phyloP scores from a whole-genome alignment of 2,113 vertebrate genomes.

The Triplophysa tibetana region DNA sequence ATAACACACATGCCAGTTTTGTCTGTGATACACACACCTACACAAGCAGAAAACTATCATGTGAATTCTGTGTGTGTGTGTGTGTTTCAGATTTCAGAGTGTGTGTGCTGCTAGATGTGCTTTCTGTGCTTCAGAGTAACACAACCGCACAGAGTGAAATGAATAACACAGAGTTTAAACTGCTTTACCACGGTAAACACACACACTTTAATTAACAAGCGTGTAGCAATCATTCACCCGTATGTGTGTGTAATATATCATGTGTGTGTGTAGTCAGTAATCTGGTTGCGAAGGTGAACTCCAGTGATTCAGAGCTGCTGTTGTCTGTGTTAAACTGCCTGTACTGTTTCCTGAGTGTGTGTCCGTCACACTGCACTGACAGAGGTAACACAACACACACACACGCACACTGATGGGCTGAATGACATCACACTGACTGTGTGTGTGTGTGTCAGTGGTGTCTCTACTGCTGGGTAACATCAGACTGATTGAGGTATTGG shows the following conservation, averaged over 20 bases:
- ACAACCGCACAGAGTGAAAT: constrained; percentile 12
- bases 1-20: too few species aligned
- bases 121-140: constrained; percentile 39
- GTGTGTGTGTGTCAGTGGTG: constrained; percentile 69
- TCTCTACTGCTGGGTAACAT: constrained; percentile 85
- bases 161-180: constrained; percentile 44
- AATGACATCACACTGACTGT: not conserved
- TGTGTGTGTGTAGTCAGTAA: constrained; percentile 80
- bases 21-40: too few species aligned
- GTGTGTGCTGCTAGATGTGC: constrained; percentile 38
- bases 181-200: constrained; percentile 47
- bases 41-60: too few species aligned
- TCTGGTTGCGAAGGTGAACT: constrained; percentile 80
- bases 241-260: not conserved
- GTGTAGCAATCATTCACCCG: too few species aligned
- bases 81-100: constrained; percentile 18
- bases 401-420: constrained; percentile 1
- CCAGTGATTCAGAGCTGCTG: constrained; percentile 73
- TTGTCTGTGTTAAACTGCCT: constrained; percentile 89
- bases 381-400: constrained; percentile 74
- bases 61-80: not conserved
- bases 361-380: constrained; percentile 77
- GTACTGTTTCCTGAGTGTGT: constrained; percentile 83
- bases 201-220: not conserved
- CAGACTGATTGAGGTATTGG: constrained; percentile 82